Evolutionary conservation across 2,113 vertebrate genomes (phyloP).

Genomic region (Callithrix jacchus): DNA sequence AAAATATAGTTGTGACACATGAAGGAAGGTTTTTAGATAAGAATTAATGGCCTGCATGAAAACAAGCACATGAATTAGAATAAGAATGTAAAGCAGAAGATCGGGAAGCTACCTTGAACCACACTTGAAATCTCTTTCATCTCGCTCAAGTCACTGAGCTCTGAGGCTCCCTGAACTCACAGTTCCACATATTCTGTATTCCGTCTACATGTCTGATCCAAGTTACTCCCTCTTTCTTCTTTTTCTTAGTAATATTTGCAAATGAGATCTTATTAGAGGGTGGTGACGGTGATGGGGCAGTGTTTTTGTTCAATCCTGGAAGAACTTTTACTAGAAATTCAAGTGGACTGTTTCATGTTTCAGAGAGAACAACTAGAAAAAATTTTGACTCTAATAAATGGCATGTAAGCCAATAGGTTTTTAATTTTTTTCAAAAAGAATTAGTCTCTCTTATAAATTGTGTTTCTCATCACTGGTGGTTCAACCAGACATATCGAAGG

Average conservation of each 20-base stretch:
- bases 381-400: not conserved
- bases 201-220: not conserved
- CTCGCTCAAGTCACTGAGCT: not conserved
- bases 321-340: not conserved
- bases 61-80: conserved; percentile 19
- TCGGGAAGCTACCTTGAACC: not conserved
- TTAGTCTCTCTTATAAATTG: not conserved
- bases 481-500: not conserved
- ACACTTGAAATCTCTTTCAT: not conserved
- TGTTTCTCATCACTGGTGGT: not conserved
- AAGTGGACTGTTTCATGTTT: not conserved
- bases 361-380: not conserved
- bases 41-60: not conserved
- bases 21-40: not conserved
- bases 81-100: not conserved
- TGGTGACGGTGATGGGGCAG: too few species aligned
- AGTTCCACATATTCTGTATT: not conserved
- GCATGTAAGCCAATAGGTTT: not conserved
- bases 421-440: not conserved
- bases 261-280: not conserved
- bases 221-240: not conserved
- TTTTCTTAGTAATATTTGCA: not conserved
- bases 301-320: not conserved
- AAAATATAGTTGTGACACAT: not conserved
- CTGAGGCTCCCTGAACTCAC: not conserved